Conservation (phyloP, 2,797 vertebrate genomes). For the Acanthurus tractus region DNA sequence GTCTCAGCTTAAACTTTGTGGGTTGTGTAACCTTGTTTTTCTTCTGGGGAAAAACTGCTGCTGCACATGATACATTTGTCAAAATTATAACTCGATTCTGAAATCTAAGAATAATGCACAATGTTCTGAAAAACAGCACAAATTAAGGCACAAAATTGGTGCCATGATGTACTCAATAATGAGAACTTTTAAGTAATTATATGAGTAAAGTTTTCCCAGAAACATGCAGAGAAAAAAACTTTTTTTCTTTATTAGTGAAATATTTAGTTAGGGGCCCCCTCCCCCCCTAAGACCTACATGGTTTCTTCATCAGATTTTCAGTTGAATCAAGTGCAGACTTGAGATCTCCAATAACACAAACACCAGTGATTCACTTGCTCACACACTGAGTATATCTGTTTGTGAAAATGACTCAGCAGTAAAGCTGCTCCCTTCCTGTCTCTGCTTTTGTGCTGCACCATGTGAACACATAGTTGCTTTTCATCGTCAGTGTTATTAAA, state of each 20-base stretch:
- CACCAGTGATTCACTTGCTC: neutral
- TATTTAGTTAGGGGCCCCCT: neutral
- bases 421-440: neutral
- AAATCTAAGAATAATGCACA: constrained; percentile 10
- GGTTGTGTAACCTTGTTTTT: neutral
- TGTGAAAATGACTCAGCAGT: constrained; percentile 10
- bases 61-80: constrained; percentile 23
- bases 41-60: constrained; percentile 43
- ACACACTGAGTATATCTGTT: neutral
- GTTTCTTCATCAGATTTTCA: constrained; percentile 7
- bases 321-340: constrained; percentile 44
- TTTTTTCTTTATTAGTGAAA: neutral
- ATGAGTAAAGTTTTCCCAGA: neutral
- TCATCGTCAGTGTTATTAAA: neutral
- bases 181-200: neutral
- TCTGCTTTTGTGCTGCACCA: constrained; percentile 5
- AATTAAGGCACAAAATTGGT: neutral
- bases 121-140: neutral
- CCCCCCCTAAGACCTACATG: neutral
- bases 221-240: neutral
- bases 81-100: neutral
- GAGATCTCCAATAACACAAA: neutral
- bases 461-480: neutral
- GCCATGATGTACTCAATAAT: neutral
- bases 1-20: neutral